Evolutionary conservation across 1,140 invertebrate genomes (phyloP).

Genomic region (Nasonia vitripennis): DNA sequence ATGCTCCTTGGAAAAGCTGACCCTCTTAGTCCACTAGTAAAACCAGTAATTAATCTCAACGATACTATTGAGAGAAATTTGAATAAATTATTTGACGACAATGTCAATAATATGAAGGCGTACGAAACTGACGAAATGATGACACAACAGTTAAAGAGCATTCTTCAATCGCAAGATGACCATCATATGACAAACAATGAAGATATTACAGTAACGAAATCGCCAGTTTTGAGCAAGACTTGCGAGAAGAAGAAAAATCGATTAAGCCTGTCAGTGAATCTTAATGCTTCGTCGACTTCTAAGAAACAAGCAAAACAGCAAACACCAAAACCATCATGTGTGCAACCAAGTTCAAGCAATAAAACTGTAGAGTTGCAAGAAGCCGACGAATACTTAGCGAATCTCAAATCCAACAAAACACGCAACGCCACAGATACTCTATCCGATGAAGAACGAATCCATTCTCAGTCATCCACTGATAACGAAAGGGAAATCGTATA

Average conservation of each 20-base stretch:
- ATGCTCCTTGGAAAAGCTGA: not conserved
- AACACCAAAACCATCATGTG: not conserved
- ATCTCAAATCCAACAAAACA: conserved; percentile 51
- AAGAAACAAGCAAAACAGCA: not conserved
- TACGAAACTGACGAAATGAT: conserved; percentile 47
- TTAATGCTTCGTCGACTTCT: not conserved
- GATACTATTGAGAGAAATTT: conserved; percentile 63
- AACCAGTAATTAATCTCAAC: conserved; percentile 49
- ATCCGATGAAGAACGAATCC: not conserved
- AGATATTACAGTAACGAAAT: not conserved
- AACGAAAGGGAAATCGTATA: conserved; percentile 13
- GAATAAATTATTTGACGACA: conserved; percentile 59
- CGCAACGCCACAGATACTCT: conserved; percentile 52
- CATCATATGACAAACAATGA: not conserved
- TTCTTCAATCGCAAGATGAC: conserved; percentile 56
- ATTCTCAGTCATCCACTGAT: not conserved
- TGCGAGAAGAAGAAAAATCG: not conserved
- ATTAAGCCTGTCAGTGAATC: not conserved
- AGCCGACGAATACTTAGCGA: conserved; percentile 51
- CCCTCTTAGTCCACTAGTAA: not conserved
- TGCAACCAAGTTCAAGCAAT: conserved; percentile 21
- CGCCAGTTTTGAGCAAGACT: not conserved
- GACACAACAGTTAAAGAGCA: conserved; percentile 59
- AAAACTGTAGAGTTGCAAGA: conserved; percentile 50
- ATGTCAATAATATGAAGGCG: not conserved